Evolutionary conservation across 2,113 vertebrate genomes (phyloP).

Genomic region (Cryptotis parvus): DNA sequence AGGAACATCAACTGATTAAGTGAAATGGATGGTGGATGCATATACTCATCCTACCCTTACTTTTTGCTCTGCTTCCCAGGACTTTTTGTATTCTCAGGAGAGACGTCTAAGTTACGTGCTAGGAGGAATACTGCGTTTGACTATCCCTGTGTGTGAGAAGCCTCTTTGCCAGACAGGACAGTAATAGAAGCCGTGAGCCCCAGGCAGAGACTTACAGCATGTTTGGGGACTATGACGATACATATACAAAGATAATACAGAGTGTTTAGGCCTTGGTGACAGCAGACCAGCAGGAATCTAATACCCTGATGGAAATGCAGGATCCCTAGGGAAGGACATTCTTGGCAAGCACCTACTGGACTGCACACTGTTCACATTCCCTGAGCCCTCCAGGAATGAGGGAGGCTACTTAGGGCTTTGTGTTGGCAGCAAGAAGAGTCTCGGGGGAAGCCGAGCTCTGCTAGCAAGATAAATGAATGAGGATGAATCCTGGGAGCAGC

Average conservation of each 20-base stretch:
- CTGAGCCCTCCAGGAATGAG: background rate
- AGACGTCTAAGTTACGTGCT: background rate
- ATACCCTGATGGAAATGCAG: background rate
- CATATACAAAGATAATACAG: too few species aligned
- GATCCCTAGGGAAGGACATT: background rate
- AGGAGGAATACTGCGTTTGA: too few species aligned
- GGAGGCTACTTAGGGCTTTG: background rate
- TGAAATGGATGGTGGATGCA: background rate
- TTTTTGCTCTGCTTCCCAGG: background rate
- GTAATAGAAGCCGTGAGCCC: background rate
- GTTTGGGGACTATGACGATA: background rate
- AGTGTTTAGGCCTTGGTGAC: background rate
- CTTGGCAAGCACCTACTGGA: background rate
- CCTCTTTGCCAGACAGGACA: background rate
- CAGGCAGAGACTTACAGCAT: background rate
- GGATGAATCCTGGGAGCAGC: background rate
- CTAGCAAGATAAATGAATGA: background rate
- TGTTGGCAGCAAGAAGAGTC: background rate
- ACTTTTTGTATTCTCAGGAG: background rate
- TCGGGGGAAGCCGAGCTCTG: background rate
- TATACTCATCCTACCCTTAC: background rate
- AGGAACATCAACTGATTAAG: background rate
- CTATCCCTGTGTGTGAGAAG: background rate
- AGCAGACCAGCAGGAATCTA: background rate
- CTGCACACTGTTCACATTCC: background rate